phyloP scores from a whole-genome alignment of 2,797 vertebrate species.

The Etheostoma perlongum region DNA sequence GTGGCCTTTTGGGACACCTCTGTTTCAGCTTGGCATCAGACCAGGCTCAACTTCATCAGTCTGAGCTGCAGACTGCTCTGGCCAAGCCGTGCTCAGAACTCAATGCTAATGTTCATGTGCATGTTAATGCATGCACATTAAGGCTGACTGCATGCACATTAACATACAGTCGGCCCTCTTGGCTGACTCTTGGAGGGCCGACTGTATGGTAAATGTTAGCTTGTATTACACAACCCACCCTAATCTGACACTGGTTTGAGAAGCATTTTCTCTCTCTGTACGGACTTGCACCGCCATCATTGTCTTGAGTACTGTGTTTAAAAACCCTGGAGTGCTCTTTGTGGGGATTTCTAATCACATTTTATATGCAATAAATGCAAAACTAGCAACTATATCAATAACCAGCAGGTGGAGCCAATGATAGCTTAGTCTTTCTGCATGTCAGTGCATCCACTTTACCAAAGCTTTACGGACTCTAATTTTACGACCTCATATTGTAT shows the following conservation, averaged over 20 bases:
- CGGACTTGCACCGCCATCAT: slow-evolving; percentile 62
- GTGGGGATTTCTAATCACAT: slow-evolving; percentile 70
- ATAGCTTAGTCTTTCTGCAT: background rate
- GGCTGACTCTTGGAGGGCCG: too few relatives aligned
- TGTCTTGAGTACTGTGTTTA: slow-evolving; percentile 70
- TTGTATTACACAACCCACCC: background rate
- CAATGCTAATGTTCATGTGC: background rate
- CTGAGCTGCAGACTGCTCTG: background rate
- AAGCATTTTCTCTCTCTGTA: slow-evolving; percentile 74
- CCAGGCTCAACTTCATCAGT: background rate
- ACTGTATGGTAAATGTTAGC: background rate
- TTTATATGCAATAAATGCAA: slow-evolving; percentile 66
- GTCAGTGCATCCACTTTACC: background rate
- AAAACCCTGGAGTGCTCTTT: slow-evolving; percentile 60
- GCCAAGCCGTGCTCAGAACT: slow-evolving; percentile 3
- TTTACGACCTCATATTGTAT: background rate
- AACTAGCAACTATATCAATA: background rate
- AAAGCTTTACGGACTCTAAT: background rate
- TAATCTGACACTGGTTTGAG: slow-evolving; percentile 64
- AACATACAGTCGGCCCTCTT: background rate
- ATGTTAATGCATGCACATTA: background rate
- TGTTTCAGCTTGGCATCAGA: background rate
- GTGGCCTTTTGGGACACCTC: background rate
- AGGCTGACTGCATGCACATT: too few relatives aligned
- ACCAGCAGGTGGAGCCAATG: slow-evolving; percentile 68